These are phyloP conservation scores for Agapornis canus DNA, from an alignment of 2,797 vertebrate genomes.

Conservation along the genomic window DNA sequence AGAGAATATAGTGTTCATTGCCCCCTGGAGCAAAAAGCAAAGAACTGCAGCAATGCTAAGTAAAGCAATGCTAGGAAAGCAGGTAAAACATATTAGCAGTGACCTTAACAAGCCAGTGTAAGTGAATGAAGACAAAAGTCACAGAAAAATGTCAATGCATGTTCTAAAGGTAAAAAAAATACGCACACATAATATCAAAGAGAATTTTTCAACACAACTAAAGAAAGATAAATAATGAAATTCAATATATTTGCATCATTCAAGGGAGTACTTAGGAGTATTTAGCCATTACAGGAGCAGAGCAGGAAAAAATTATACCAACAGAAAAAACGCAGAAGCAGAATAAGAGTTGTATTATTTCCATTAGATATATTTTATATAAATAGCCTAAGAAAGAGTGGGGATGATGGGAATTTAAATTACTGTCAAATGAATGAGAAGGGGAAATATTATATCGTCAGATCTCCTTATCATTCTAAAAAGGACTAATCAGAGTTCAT, in stretches of 20 bases:
- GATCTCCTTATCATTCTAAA: neutral
- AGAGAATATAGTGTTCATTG: neutral
- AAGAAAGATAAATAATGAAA: neutral
- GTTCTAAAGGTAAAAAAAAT: neutral
- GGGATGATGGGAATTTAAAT: neutral
- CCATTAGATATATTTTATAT: neutral
- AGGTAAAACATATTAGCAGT: neutral
- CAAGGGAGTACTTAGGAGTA: neutral
- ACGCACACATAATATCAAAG: neutral
- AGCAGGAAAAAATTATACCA: neutral
- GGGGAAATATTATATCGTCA: neutral
- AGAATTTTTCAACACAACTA: neutral
- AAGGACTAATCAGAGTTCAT: neutral
- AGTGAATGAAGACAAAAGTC: neutral
- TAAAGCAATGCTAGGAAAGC: neutral
- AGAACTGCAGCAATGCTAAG: slow-evolving; percentile 5
- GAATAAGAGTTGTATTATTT: neutral
- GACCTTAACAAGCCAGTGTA: neutral
- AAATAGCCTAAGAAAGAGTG: neutral
- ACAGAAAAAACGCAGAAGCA: neutral
- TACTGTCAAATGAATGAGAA: neutral
- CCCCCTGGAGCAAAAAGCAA: slow-evolving; percentile 31
- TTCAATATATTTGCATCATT: neutral
- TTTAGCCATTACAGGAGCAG: neutral
- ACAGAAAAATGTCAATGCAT: neutral